phyloP scores from a whole-genome alignment of 2,888 invertebrate species.

The Latrodectus hesperus region DNA sequence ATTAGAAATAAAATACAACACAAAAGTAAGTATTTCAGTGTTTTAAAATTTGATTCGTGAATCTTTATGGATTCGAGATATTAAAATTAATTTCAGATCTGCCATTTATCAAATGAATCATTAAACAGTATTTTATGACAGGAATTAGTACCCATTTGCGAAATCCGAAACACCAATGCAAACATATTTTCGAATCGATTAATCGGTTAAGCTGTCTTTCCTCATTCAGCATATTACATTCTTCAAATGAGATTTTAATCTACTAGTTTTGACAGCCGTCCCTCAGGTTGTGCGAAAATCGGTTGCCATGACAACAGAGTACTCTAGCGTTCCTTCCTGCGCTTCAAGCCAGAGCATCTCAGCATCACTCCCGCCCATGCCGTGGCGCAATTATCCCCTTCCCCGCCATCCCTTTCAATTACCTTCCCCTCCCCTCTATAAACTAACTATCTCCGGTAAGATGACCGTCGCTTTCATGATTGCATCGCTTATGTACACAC shows the following conservation, averaged over 20 bases:
- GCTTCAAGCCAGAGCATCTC: constrained; percentile 6
- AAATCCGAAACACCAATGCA: no score
- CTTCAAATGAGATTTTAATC: constrained; percentile 31
- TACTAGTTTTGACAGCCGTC: constrained; percentile 41
- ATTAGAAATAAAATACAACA: no score
- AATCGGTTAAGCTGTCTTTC: constrained; percentile 26
- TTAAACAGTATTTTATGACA: no score
- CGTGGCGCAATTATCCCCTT: constrained; percentile 18
- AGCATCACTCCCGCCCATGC: constrained; percentile 20
- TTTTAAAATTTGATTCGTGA: no score
- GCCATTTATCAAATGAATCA: no score
- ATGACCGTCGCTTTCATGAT: constrained; percentile 56
- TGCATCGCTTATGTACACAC: neutral
- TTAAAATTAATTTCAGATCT: no score
- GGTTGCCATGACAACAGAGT: constrained; percentile 43
- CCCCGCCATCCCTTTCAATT: constrained; percentile 47
- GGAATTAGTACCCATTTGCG: no score
- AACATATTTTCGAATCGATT: constrained; percentile 5
- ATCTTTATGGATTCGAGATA: neutral
- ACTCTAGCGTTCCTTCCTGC: neutral
- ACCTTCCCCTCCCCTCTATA: constrained; percentile 6
- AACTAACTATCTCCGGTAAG: constrained; percentile 11
- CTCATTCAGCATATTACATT: constrained; percentile 19
- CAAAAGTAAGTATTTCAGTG: no score
- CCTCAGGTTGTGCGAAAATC: neutral